Evolutionary conservation across 2,888 invertebrate species (phyloP).

Genomic region (Xestia sexstrigata): DNA sequence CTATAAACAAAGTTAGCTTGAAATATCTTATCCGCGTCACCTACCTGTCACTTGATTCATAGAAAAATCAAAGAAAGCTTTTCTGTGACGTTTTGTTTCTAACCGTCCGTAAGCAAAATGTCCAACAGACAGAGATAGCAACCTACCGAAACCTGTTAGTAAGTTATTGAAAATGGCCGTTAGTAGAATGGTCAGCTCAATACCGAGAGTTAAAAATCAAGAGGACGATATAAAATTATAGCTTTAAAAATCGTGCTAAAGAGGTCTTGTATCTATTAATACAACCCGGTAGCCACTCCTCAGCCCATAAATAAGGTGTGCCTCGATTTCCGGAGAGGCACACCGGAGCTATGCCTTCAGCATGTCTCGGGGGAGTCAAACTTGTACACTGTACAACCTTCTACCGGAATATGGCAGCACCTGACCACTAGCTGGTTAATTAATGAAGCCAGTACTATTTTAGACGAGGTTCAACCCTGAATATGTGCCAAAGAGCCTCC

Average conservation of each 20-base stretch:
- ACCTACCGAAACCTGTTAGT: too few species aligned
- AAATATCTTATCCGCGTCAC: too few species aligned
- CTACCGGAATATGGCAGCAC: not conserved
- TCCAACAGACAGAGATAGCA: too few species aligned
- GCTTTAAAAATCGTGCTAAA: not conserved
- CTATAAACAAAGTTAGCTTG: too few species aligned
- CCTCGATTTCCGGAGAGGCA: not conserved
- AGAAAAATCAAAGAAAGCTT: too few species aligned
- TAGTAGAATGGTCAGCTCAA: too few species aligned
- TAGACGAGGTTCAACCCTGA: not conserved
- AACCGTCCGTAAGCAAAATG: too few species aligned
- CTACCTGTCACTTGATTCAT: too few species aligned
- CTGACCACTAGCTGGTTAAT: slow-evolving; percentile 22
- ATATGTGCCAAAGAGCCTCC: not conserved
- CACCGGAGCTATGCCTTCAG: too few species aligned
- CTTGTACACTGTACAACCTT: not conserved
- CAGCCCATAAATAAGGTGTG: not conserved
- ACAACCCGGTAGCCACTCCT: not conserved
- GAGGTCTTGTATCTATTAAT: not conserved
- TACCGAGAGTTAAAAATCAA: not conserved
- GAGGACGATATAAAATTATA: not conserved
- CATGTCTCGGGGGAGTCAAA: not conserved
- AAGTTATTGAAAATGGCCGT: too few species aligned
- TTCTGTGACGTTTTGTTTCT: too few species aligned
- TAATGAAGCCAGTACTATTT: not conserved